These are phyloP conservation scores for Andrena praecox DNA, from an alignment of 2,888 invertebrate species.

Conservation along the genomic window DNA sequence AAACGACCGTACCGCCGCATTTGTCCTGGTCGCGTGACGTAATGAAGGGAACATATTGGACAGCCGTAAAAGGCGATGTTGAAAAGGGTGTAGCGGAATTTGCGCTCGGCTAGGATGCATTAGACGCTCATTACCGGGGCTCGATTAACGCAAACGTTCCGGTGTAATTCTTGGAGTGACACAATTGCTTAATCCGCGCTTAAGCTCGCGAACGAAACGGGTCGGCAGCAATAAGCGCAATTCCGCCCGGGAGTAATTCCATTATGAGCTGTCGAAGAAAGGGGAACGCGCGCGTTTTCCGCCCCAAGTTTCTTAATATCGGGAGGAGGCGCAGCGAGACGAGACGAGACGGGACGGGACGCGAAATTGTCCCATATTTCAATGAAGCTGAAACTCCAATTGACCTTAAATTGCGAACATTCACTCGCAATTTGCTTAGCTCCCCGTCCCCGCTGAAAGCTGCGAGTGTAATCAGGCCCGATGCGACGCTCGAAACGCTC, in stretches of 20 bases:
- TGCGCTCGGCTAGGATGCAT: constrained; percentile 21
- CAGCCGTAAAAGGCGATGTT: not conserved
- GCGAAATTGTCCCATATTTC: constrained; percentile 53
- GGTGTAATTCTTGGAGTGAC: constrained; percentile 24
- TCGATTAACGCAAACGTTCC: constrained; percentile 40
- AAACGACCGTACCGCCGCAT: constrained; percentile 7
- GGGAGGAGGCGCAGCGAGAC: constrained; percentile 26
- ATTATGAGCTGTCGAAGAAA: constrained; percentile 46
- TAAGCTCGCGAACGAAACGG: constrained; percentile 24
- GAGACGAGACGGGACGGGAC: not conserved
- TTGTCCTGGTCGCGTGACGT: constrained; percentile 7
- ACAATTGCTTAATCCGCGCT: constrained; percentile 44
- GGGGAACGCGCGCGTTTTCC: constrained; percentile 13
- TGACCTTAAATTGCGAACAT: constrained; percentile 55
- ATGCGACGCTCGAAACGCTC: constrained; percentile 33
- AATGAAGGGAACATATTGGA: not conserved
- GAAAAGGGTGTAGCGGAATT: constrained; percentile 7
- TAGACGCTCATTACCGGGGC: constrained; percentile 38
- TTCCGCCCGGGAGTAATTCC: constrained; percentile 42
- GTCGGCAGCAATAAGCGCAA: constrained; percentile 37
- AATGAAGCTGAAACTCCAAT: constrained; percentile 51
- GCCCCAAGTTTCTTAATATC: constrained; percentile 55
- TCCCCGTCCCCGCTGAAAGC: not conserved
- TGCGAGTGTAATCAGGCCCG: constrained; percentile 45
- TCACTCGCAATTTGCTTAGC: constrained; percentile 55